Conservation (phyloP, 2,113 vertebrate species). For the Arenaria interpres region DNA sequence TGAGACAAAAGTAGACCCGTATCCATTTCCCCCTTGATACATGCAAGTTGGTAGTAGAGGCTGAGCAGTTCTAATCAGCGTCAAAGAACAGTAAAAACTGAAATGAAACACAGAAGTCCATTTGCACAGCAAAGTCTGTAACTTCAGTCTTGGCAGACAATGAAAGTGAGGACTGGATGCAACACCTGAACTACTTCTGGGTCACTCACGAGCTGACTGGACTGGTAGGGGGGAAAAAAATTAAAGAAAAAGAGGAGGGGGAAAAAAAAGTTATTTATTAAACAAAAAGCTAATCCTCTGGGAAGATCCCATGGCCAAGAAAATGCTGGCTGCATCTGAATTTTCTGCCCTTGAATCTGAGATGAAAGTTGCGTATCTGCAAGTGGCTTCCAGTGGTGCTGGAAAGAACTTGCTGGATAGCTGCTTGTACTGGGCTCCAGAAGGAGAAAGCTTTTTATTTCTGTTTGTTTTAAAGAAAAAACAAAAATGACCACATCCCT, state of each 20-base stretch:
- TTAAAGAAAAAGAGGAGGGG: too few species aligned
- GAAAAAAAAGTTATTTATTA: not conserved
- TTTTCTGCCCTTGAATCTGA: not conserved
- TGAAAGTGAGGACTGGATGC: not conserved
- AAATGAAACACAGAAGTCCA: not conserved
- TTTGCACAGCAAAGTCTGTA: not conserved
- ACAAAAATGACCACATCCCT: not conserved
- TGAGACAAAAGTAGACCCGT: not conserved
- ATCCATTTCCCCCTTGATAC: not conserved
- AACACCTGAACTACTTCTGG: not conserved
- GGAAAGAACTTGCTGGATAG: not conserved
- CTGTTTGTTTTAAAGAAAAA: not conserved
- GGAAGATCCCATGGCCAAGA: not conserved
- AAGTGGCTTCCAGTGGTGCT: not conserved
- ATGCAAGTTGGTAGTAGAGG: not conserved
- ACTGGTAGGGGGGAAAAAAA: rapidly evolving
- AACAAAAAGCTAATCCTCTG: not conserved
- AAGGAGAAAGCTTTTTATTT: not conserved
- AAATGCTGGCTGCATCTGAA: conserved; percentile 19
- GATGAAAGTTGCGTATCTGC: not conserved
- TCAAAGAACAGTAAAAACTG: not conserved
- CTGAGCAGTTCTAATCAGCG: not conserved
- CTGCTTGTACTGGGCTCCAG: not conserved
- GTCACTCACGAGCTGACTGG: not conserved
- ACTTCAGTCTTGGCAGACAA: not conserved